Evolutionary conservation across 2,113 vertebrate species (phyloP).

Genomic region (rabbit (Oryctolagus cuniculus)): DNA sequence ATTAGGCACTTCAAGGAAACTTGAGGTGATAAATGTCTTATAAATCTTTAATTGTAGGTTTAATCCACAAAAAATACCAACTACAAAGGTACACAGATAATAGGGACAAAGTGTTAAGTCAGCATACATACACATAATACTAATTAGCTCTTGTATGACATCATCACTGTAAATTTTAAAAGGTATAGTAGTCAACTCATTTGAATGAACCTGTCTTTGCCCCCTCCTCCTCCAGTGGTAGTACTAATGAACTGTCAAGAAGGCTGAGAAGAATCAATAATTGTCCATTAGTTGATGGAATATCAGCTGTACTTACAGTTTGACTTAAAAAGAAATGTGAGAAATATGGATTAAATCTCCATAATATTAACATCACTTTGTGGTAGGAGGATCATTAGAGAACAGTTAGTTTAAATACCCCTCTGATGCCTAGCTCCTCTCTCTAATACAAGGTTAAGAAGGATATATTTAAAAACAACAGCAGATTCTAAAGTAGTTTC

Average conservation of each 20-base stretch:
- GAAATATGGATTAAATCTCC: not conserved
- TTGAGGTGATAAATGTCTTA: not conserved
- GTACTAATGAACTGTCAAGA: not conserved
- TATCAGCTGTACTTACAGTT: constrained; percentile 6
- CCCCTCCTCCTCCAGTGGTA: not conserved
- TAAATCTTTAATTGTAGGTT: constrained; percentile 26
- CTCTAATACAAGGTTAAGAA: not conserved
- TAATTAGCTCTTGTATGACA: not conserved
- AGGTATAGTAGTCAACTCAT: not conserved
- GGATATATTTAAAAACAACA: not conserved
- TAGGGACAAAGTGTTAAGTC: not conserved
- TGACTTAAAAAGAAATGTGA: constrained; percentile 20
- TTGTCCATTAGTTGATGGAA: constrained; percentile 9
- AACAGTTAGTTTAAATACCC: constrained; percentile 36
- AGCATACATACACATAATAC: not conserved
- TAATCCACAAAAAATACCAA: not conserved
- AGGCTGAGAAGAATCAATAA: not conserved
- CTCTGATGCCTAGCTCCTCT: not conserved
- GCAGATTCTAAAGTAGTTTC: not conserved
- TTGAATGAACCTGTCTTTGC: not conserved
- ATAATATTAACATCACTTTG: not conserved
- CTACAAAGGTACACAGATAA: constrained; percentile 25
- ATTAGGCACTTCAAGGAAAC: constrained; percentile 40
- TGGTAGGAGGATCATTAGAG: constrained; percentile 16
- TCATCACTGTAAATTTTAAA: not conserved